Evolutionary conservation across 1,140 invertebrate genomes (phyloP).

Genomic region (Hycleus cichorii): DNA sequence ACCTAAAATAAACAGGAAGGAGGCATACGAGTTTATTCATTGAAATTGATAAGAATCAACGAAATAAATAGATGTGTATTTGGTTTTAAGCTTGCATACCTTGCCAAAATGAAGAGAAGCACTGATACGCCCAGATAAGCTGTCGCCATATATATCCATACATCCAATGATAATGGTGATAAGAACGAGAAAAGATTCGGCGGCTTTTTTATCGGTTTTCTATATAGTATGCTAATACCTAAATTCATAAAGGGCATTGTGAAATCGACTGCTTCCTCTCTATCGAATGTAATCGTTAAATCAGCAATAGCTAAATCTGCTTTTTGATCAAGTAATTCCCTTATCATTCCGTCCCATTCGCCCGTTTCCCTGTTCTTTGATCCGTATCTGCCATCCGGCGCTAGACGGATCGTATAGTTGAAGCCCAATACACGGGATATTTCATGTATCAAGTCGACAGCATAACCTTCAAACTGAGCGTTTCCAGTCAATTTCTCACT

Average conservation of each 20-base stretch:
- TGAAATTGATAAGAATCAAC: background rate
- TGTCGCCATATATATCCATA: slow-evolving; percentile 94
- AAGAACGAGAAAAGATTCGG: slow-evolving; percentile 90
- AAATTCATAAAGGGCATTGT: slow-evolving; percentile 96
- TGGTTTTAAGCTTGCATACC: slow-evolving; percentile 48
- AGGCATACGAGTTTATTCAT: too few species aligned
- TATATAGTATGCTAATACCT: slow-evolving; percentile 87
- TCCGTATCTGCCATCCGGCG: slow-evolving; percentile 61
- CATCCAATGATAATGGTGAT: slow-evolving; percentile 85
- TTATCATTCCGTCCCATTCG: slow-evolving; percentile 93
- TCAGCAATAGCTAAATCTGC: slow-evolving; percentile 90
- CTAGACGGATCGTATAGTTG: slow-evolving; percentile 79
- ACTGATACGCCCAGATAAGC: slow-evolving; percentile 90
- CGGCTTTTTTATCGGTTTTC: slow-evolving; percentile 83
- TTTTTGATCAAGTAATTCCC: slow-evolving; percentile 80
- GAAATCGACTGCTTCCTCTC: slow-evolving; percentile 86
- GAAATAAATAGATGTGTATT: background rate
- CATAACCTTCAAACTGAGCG: slow-evolving; percentile 83
- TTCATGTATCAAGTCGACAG: slow-evolving; percentile 78
- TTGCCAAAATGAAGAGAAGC: slow-evolving; percentile 85
- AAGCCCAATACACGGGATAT: slow-evolving; percentile 83
- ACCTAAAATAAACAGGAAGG: slow-evolving; percentile 46
- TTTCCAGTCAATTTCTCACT: slow-evolving; percentile 73
- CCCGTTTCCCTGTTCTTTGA: slow-evolving; percentile 38
- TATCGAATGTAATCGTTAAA: slow-evolving; percentile 87